Evolutionary conservation across 2,113 vertebrate species (phyloP).

Genomic region (Syngnathus typhle): DNA sequence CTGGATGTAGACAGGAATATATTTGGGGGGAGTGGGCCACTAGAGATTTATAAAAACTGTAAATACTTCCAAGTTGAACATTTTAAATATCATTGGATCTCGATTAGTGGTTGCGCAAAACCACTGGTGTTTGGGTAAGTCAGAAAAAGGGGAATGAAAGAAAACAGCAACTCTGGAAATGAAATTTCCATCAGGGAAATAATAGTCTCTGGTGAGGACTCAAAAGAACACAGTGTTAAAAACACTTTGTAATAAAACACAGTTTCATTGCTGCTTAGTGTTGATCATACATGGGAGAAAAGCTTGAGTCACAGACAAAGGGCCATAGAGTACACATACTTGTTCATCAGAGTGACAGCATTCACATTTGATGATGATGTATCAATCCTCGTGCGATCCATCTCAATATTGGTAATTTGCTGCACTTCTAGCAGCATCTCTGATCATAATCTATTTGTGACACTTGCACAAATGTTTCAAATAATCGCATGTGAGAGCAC

Average conservation of each 20-base stretch:
- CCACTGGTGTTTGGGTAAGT: constrained; percentile 11
- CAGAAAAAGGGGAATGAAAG: constrained; percentile 20
- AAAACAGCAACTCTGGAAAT: constrained; percentile 14
- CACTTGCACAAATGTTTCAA: too few species aligned
- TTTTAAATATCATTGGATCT: constrained; percentile 34
- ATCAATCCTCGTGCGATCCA: too few species aligned
- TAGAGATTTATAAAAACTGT: constrained; percentile 8
- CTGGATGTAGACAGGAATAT: constrained; percentile 10
- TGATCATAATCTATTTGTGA: too few species aligned
- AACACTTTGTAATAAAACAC: background rate
- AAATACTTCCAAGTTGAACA: constrained; percentile 18
- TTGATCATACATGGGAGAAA: background rate
- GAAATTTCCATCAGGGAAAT: background rate
- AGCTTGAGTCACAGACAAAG: too few species aligned
- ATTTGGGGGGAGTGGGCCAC: background rate
- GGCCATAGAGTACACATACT: too few species aligned
- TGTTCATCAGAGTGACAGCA: too few species aligned
- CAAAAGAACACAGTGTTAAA: background rate
- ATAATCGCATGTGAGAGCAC: too few species aligned
- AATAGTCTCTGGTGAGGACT: background rate
- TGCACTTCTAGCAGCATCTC: too few species aligned
- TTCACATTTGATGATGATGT: too few species aligned
- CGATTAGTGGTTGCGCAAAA: constrained; percentile 16
- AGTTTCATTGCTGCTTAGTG: background rate
- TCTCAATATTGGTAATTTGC: too few species aligned